phyloP scores from a whole-genome alignment of 2,888 invertebrate genomes.

The Rhabditoides inermis region DNA sequence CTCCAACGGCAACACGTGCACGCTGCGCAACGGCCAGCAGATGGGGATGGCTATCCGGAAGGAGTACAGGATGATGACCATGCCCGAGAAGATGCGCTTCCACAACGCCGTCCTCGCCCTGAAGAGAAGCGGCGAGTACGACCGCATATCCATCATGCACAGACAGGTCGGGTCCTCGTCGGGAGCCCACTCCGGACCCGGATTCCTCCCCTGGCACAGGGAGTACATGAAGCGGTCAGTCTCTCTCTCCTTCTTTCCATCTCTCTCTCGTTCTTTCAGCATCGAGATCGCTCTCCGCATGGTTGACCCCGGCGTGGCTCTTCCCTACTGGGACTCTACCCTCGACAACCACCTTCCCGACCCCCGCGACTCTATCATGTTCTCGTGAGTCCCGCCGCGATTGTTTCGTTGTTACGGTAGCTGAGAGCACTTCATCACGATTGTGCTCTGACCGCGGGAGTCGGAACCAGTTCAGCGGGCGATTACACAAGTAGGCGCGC shows the following conservation, averaged over 20 bases:
- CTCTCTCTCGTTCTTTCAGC: too few relatives aligned
- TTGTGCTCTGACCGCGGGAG: too few relatives aligned
- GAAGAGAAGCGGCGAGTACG: conserved; percentile 46
- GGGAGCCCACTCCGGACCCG: conserved; percentile 50
- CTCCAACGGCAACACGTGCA: conserved; percentile 31
- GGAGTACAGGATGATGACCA: conserved; percentile 40
- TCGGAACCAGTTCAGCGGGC: too few relatives aligned
- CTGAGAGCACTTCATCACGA: too few relatives aligned
- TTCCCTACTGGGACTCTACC: conserved; percentile 54
- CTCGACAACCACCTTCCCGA: conserved; percentile 42
- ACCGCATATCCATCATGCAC: conserved; percentile 43
- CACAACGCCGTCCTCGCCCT: conserved; percentile 38
- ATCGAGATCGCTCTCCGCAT: conserved; percentile 46
- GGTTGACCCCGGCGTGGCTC: conserved; percentile 51
- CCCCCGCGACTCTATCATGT: conserved; percentile 45
- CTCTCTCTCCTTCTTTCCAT: too few relatives aligned
- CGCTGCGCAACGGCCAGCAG: conserved; percentile 31
- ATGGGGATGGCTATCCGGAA: conserved; percentile 31
- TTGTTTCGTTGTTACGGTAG: too few relatives aligned
- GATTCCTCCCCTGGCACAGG: conserved; percentile 49
- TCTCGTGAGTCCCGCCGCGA: too few relatives aligned
- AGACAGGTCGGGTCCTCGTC: conserved; percentile 41
- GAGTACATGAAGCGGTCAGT: conserved; percentile 42
- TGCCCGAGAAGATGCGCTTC: conserved; percentile 37
- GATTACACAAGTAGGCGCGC: too few relatives aligned